These are phyloP conservation scores for Philonicus albiceps DNA, from an alignment of 2,888 invertebrate genomes.

Conservation along the genomic window DNA sequence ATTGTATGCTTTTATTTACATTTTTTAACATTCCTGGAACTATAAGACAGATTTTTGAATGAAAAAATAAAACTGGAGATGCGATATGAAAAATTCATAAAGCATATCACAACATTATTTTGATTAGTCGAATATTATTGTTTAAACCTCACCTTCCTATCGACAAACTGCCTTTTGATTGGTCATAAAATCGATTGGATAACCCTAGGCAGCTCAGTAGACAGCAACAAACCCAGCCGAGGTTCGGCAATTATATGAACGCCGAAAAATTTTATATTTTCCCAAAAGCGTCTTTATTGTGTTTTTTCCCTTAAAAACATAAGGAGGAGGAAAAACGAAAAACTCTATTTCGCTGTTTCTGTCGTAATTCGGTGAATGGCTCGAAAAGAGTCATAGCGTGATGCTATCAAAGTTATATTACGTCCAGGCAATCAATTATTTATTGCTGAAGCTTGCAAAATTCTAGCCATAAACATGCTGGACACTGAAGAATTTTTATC, in stretches of 20 bases:
- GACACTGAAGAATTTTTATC: conserved; percentile 5
- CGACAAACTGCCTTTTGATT: background rate
- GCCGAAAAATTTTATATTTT: background rate
- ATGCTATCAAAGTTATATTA: conserved; percentile 14
- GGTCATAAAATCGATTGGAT: background rate
- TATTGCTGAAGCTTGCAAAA: conserved; percentile 9
- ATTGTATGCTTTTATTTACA: no score
- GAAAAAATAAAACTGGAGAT: background rate
- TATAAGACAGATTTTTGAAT: background rate
- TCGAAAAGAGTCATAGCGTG: background rate
- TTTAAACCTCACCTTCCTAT: background rate
- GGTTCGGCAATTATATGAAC: background rate
- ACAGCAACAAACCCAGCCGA: background rate
- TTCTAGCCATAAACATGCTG: conserved; percentile 2
- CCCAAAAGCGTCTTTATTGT: background rate
- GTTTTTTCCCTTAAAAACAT: background rate
- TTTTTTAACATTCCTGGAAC: no score
- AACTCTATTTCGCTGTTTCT: background rate
- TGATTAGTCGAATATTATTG: background rate
- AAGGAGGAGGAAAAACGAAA: background rate
- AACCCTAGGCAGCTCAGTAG: background rate
- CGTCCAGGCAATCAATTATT: conserved; percentile 20
- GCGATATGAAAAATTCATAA: background rate
- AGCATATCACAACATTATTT: background rate
- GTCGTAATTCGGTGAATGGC: background rate